Conservation (phyloP, 2,113 vertebrate species). For the Chrysochloris asiatica region DNA sequence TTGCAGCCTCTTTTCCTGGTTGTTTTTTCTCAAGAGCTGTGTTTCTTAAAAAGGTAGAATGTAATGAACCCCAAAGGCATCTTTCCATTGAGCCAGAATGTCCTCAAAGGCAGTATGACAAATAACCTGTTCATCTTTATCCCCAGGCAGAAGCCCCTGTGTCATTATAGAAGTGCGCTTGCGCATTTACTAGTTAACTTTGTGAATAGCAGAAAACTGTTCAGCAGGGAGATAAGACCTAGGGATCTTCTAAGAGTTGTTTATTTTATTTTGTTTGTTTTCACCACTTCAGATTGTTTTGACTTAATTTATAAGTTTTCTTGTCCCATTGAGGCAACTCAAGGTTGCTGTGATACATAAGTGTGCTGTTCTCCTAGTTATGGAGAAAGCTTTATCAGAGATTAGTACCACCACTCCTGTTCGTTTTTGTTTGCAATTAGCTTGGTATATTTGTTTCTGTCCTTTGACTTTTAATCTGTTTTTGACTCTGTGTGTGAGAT, state of each 20-base stretch:
- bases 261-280: not conserved
- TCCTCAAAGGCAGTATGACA: not conserved
- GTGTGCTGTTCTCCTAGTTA: not conserved
- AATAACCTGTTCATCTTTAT: not conserved
- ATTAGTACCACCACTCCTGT: too few species aligned
- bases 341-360: not conserved
- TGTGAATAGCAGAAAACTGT: not conserved
- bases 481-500: too few species aligned
- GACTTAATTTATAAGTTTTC: not conserved
- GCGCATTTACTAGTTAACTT: not conserved
- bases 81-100: not conserved
- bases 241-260: not conserved
- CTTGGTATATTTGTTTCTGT: too few species aligned
- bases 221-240: not conserved
- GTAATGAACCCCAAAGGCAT: not conserved
- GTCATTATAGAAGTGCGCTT: not conserved
- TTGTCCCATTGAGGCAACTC: not conserved
- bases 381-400: too few species aligned
- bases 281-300: not conserved
- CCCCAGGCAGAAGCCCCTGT: not conserved
- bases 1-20: not conserved
- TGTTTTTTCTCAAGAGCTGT: not conserved
- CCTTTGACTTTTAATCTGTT: too few species aligned
- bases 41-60: slow-evolving; percentile 35
- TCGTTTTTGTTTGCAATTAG: too few species aligned